These are phyloP conservation scores for Amblyteles armatorius DNA, from an alignment of 2,888 invertebrate genomes.

Conservation along the genomic window DNA sequence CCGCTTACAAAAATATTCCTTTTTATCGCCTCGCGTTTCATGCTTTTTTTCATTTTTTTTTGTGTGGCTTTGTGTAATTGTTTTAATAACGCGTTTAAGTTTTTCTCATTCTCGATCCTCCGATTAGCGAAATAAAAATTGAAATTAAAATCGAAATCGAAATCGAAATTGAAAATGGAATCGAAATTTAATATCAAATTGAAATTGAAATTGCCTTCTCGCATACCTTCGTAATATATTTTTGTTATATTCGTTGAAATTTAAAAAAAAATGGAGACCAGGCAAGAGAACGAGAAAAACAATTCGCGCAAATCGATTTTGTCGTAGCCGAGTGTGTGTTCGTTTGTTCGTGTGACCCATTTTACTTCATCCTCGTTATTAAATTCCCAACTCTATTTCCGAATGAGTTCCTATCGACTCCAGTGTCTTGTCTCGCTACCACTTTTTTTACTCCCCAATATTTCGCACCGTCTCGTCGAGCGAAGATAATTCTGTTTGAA, in stretches of 20 bases:
- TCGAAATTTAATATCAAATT: neutral
- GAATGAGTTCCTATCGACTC: neutral
- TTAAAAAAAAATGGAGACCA: conserved; percentile 14
- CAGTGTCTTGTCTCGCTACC: neutral
- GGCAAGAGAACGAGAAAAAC: conserved; percentile 45
- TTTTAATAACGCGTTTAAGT: neutral
- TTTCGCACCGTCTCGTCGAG: no score
- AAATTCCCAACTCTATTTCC: neutral
- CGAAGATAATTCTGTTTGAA: no score
- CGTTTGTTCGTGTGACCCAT: neutral
- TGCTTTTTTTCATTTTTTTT: conserved; percentile 34
- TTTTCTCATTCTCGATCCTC: conserved; percentile 25
- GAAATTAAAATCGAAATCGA: neutral
- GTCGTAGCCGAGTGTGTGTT: conserved; percentile 25
- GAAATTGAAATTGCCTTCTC: neutral
- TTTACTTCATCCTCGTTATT: neutral
- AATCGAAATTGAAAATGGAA: neutral
- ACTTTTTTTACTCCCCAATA: neutral
- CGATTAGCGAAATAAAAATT: neutral
- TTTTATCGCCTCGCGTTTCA: conserved; percentile 53
- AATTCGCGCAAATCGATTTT: conserved; percentile 1
- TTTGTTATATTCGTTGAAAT: neutral
- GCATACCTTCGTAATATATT: neutral
- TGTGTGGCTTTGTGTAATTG: conserved; percentile 14
- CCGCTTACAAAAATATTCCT: conserved; percentile 82